These are phyloP conservation scores for Callocephalon fimbriatum DNA, from an alignment of 2,113 vertebrate genomes.

Conservation along the genomic window DNA sequence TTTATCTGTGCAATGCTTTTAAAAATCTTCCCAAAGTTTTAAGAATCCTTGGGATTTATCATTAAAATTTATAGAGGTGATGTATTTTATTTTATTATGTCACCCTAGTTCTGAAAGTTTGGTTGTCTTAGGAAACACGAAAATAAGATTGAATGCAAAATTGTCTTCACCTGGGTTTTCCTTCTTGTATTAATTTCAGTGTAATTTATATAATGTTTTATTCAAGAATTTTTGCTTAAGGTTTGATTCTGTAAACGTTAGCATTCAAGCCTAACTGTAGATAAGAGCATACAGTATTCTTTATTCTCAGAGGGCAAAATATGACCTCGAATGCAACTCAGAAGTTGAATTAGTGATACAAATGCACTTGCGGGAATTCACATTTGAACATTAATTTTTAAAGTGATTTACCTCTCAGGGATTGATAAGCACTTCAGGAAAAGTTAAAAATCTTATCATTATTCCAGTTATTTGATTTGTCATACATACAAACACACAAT, in stretches of 20 bases:
- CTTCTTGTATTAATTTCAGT: neutral
- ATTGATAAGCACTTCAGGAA: neutral
- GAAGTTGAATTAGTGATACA: neutral
- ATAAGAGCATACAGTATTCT: neutral
- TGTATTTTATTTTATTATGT: neutral
- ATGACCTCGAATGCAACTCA: neutral
- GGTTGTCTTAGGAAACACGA: neutral
- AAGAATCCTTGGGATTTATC: neutral
- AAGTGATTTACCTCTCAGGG: neutral
- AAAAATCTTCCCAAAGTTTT: neutral
- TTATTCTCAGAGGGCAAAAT: neutral
- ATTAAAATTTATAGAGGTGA: neutral
- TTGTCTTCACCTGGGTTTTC: neutral
- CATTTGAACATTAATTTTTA: neutral
- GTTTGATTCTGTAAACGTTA: neutral
- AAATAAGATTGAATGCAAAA: neutral
- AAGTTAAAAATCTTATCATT: neutral
- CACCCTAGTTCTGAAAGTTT: neutral
- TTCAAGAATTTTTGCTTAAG: neutral
- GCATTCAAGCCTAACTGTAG: neutral
- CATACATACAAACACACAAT: neutral
- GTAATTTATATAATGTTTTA: neutral
- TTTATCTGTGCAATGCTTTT: neutral
- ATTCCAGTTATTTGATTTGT: neutral
- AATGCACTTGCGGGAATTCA: neutral